phyloP scores from a whole-genome alignment of 2,113 vertebrate species.

The Stigmatopora argus region DNA sequence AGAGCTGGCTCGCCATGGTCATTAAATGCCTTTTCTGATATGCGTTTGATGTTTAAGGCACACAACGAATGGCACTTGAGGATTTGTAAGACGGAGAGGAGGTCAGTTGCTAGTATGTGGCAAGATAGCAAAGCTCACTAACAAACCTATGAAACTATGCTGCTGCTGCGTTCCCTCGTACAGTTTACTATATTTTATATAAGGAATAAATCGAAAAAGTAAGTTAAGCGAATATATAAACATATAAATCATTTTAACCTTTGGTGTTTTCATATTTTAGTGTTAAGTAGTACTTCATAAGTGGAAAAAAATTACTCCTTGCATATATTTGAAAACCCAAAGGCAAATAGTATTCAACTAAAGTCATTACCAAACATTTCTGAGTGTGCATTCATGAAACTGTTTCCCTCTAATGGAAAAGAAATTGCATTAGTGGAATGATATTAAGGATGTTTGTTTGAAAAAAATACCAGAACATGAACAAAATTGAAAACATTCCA shows the following conservation, averaged over 20 bases:
- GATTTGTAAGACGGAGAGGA: slow-evolving; percentile 1
- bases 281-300: not conserved
- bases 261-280: not conserved
- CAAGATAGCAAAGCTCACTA: not conserved
- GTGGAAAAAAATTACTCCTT: not conserved
- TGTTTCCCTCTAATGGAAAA: not conserved
- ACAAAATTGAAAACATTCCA: slow-evolving; percentile 29
- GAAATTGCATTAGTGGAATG: slow-evolving; percentile 14
- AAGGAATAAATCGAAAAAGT: not conserved
- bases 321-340: not conserved
- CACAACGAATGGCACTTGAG: slow-evolving; percentile 20
- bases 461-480: slow-evolving; percentile 40
- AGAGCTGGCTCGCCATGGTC: slow-evolving; percentile 34
- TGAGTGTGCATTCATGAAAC: not conserved
- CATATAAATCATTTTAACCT: too few species aligned
- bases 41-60: slow-evolving; percentile 26
- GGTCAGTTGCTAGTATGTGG: slow-evolving; percentile 2
- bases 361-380: not conserved
- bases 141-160: not conserved
- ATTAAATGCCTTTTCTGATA: slow-evolving; percentile 40
- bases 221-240: not conserved
- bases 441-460: slow-evolving; percentile 58
- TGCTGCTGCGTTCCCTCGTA: too few species aligned
- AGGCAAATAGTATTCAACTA: not conserved
- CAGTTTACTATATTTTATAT: not conserved